Conservation (phyloP, 1,140 invertebrate genomes). For the Lordiphosa stackelbergi region DNA sequence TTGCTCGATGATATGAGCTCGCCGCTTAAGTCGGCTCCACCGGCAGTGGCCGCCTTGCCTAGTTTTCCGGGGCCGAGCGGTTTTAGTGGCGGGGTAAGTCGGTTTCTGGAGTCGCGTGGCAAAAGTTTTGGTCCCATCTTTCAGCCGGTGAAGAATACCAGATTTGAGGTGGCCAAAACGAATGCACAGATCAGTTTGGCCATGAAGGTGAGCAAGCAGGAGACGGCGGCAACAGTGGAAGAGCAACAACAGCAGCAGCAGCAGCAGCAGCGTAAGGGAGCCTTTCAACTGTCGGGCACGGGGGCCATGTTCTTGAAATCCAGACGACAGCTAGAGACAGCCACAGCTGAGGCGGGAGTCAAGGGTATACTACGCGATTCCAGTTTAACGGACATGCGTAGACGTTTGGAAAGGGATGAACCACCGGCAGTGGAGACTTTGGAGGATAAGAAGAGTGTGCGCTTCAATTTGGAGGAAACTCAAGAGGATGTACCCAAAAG, state of each 20-base stretch:
- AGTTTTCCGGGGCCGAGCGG: constrained; percentile 34
- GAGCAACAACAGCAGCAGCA: constrained; percentile 3
- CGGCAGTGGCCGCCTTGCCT: constrained; percentile 11
- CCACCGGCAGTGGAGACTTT: background rate
- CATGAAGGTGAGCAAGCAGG: constrained; percentile 28
- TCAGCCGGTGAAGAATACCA: constrained; percentile 52
- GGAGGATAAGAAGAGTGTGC: constrained; percentile 82
- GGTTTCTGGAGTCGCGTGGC: constrained; percentile 57
- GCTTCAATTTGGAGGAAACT: constrained; percentile 80
- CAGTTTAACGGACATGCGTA: constrained; percentile 78
- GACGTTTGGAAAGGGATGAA: constrained; percentile 51
- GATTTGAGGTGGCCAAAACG: constrained; percentile 58
- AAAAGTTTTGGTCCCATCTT: constrained; percentile 57
- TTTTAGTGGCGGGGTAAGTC: constrained; percentile 61
- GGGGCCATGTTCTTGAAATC: constrained; percentile 86
- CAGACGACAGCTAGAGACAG: constrained; percentile 40
- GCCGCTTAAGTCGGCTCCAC: constrained; percentile 25
- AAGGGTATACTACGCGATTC: constrained; percentile 86
- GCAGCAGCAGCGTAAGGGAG: constrained; percentile 24
- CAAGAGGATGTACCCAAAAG: constrained; percentile 48
- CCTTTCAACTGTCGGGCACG: constrained; percentile 55
- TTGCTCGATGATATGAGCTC: constrained; percentile 59
- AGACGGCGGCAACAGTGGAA: background rate
- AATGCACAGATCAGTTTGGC: constrained; percentile 53
- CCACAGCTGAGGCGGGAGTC: constrained; percentile 45